Conservation (phyloP, 2,797 vertebrate species). For the Odontamblyopus rebecca region DNA sequence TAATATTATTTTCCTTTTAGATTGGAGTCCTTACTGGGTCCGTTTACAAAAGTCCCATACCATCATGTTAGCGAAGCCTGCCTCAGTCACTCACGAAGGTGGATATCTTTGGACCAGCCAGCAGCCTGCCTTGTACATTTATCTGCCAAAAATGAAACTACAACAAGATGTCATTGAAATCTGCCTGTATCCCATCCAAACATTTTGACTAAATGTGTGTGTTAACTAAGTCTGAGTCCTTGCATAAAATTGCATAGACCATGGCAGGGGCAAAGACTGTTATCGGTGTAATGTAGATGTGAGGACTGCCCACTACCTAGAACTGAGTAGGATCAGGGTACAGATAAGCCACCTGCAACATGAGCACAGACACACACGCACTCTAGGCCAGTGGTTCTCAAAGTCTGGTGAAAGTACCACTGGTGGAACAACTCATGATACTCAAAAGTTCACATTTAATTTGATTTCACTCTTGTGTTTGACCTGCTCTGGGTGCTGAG, state of each 20-base stretch:
- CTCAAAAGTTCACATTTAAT: background rate
- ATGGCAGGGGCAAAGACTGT: slow-evolving; percentile 68
- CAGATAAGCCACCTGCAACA: slow-evolving; percentile 54
- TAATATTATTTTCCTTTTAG: slow-evolving; percentile 22
- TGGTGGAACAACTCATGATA: background rate
- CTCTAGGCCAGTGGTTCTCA: slow-evolving; percentile 4
- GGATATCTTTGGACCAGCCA: slow-evolving; percentile 47
- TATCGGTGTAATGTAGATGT: slow-evolving; percentile 29
- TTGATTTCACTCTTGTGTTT: background rate
- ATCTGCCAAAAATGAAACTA: slow-evolving; percentile 52
- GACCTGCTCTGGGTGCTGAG: background rate
- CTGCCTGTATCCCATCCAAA: slow-evolving; percentile 20
- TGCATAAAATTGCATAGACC: slow-evolving; percentile 50
- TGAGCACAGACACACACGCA: slow-evolving; percentile 43
- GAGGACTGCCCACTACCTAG: slow-evolving; percentile 56
- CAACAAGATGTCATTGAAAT: slow-evolving; percentile 32
- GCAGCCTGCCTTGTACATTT: slow-evolving; percentile 57
- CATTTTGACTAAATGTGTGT: slow-evolving; percentile 50
- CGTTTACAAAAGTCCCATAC: slow-evolving; percentile 52
- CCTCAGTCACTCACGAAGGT: slow-evolving; percentile 33
- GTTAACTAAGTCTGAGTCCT: slow-evolving; percentile 31
- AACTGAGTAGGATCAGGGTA: slow-evolving; percentile 52
- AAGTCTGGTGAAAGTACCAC: background rate
- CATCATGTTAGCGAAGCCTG: slow-evolving; percentile 43
- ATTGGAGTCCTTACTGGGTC: slow-evolving; percentile 36